Evolutionary conservation across 2,888 invertebrate species (phyloP).

Genomic region (Caenorhabditis wallacei): DNA sequence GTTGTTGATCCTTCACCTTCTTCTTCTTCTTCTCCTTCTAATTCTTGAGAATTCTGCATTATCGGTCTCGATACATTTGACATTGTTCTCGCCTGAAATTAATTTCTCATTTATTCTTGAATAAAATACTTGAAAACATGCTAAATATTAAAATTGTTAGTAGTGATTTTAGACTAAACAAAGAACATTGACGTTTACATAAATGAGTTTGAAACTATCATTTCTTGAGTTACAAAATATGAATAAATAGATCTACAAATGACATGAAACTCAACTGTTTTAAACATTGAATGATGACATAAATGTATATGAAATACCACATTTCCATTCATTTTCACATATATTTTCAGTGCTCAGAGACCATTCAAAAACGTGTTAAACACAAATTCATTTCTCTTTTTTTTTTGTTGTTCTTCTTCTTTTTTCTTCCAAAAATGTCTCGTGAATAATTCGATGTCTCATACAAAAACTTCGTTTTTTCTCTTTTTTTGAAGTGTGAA

Average conservation of each 20-base stretch:
- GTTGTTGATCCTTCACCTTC: conserved; percentile 70
- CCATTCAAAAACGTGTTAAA: conserved; percentile 50
- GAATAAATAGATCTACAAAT: not conserved
- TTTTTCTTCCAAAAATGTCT: conserved; percentile 33
- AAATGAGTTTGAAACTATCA: not conserved
- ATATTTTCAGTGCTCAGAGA: conserved; percentile 43
- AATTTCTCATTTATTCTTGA: not conserved
- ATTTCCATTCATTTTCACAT: conserved; percentile 21
- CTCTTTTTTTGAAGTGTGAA: conserved; percentile 23
- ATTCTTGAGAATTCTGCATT: conserved; percentile 80
- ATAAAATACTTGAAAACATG: not conserved
- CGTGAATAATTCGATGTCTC: conserved; percentile 40
- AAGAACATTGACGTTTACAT: not conserved
- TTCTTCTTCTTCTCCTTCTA: conserved; percentile 79
- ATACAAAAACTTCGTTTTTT: not conserved
- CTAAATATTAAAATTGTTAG: conserved; percentile 31
- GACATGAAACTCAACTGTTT: conserved; percentile 9
- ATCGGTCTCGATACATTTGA: conserved; percentile 72
- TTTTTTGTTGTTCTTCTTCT: conserved; percentile 8
- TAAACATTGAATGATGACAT: conserved; percentile 4
- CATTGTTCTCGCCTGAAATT: conserved; percentile 67
- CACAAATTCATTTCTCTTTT: not conserved
- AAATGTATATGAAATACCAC: conserved; percentile 7
- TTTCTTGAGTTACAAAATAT: no score
- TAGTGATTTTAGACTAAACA: not conserved